These are phyloP conservation scores for Phymatocera aterrima DNA, from an alignment of 2,888 invertebrate species.

Conservation along the genomic window DNA sequence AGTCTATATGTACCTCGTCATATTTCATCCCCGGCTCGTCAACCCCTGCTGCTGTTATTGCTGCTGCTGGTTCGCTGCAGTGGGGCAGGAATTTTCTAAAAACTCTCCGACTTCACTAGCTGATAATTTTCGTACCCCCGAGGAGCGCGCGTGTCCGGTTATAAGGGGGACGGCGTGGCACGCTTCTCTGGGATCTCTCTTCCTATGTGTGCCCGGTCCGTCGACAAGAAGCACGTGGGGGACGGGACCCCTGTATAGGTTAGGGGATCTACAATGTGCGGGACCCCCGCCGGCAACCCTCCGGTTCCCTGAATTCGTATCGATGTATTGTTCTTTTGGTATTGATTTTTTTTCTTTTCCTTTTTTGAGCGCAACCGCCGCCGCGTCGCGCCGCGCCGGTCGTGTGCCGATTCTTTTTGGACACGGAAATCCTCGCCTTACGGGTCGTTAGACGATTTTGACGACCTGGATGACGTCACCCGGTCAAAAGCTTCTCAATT, in stretches of 20 bases:
- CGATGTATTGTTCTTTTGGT: constrained; percentile 54
- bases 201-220: background rate
- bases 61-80: no score
- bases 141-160: constrained; percentile 49
- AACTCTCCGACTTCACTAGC: constrained; percentile 57
- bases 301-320: constrained; percentile 47
- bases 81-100: constrained; percentile 50
- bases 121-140: constrained; percentile 59
- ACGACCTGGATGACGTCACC: background rate
- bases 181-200: constrained; percentile 47
- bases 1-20: constrained; percentile 46
- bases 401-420: constrained; percentile 25
- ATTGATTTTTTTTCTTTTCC: constrained; percentile 49
- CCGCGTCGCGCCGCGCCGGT: no score
- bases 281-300: constrained; percentile 47
- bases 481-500: background rate
- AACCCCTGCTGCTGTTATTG: constrained; percentile 46
- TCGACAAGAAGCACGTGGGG: constrained; percentile 51
- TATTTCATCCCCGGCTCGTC: constrained; percentile 59
- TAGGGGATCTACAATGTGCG: constrained; percentile 46
- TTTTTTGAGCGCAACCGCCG: constrained; percentile 1
- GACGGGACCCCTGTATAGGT: constrained; percentile 39
- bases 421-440: constrained; percentile 19
- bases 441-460: constrained; percentile 25
- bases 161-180: constrained; percentile 51